phyloP scores from a whole-genome alignment of 2,113 vertebrate species.

The Probosciger aterrimus region DNA sequence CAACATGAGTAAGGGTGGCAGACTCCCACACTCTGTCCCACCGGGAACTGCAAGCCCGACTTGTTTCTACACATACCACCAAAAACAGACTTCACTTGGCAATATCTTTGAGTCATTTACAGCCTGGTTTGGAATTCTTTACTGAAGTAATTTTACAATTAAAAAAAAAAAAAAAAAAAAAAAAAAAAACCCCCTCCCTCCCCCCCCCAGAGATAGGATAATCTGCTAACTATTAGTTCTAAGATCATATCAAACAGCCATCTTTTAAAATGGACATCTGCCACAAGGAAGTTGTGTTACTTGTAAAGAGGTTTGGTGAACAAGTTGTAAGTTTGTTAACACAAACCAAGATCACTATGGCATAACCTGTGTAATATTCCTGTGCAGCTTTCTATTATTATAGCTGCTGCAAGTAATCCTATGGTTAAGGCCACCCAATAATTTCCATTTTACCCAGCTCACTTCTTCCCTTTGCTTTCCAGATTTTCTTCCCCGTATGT shows the following conservation, averaged over 20 bases:
- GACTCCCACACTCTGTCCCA: constrained; percentile 61
- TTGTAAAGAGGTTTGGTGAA: background rate
- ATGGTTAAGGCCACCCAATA: background rate
- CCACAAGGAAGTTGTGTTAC: background rate
- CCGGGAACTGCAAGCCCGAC: constrained; percentile 53
- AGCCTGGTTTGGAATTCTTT: constrained; percentile 46
- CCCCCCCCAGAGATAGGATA: background rate
- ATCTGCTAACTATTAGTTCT: constrained; percentile 42
- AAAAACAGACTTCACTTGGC: constrained; percentile 55
- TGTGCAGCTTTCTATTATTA: background rate
- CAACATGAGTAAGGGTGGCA: constrained; percentile 62
- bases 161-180: too few species aligned
- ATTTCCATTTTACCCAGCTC: background rate
- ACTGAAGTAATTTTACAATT: constrained; percentile 3
- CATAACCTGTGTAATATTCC: background rate
- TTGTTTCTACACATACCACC: constrained; percentile 64
- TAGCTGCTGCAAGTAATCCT: background rate
- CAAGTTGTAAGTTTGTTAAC: background rate
- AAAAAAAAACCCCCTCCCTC: too few species aligned
- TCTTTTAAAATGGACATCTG: background rate
- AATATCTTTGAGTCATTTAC: constrained; percentile 53
- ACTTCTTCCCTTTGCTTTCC: background rate
- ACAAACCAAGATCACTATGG: background rate
- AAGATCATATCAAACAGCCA: background rate
- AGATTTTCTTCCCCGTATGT: background rate